Evolutionary conservation across 2,113 vertebrate species (phyloP), one percentile per base, ranked within the genome.

Genomic region (Tichodroma muraria): DNA sequence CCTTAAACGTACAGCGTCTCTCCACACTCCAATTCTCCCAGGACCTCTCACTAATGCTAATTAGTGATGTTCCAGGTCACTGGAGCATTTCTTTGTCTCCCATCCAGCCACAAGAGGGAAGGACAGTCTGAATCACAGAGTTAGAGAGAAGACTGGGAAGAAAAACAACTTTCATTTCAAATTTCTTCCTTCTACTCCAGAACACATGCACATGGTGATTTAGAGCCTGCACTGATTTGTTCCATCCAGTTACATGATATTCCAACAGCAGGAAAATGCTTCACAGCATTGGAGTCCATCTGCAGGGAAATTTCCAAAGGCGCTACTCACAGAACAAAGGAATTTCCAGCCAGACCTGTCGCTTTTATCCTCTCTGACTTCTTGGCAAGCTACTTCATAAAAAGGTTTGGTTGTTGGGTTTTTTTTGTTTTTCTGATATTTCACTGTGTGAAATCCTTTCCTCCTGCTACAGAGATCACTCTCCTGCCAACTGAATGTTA

Each of bases 41-140:
- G 86, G 86, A 94, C 15, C 52, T 77, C 52, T 71, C 70, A 65
- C 49, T 44, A 44, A 35, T 66, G 80, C 69, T 97, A 94, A 96
- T 97, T 94, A 96, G 75, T 75, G 64, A 71, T 96, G 92, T 90
- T 97, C 64, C 65, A 75, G 93, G 86, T 95, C 95, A 94, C 21
- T 75, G 92, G 76, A 85, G 52, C 53, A 54, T 68, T 59, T 87
- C 87, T 50, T 85, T 66, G 18, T 54, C 37, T 85, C 72, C 33
- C 53, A 71, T 47, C 69, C 72, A 90, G 86, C 68, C 42, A 77
- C 80, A 78, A 78, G 91, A 86, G 38, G 71, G 69, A 88, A 89
- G 21, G 71, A 68, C 45, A 60, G 91, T 76, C 38, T 88, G 72
- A 93, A 88, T 42, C 80, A 72, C 8, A 52, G 72, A 50, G 50